Base-by-base conservation (phyloP, 1,140 invertebrate species). In the Lepidurus couesii region DNA sequence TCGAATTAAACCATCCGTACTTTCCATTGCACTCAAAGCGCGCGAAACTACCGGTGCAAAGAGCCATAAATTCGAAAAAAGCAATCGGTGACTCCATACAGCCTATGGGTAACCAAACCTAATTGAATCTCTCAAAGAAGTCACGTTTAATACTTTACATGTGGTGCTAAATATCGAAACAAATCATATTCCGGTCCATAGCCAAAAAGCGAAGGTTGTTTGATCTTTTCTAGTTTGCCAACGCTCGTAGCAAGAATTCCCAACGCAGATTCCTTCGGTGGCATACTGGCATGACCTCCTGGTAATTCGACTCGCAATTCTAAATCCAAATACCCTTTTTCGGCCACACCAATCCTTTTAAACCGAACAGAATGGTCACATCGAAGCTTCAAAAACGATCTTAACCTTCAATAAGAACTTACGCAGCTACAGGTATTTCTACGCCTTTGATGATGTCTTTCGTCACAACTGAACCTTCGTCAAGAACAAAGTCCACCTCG, bases 261-360 rank as follows among this genome's bases (percentile, higher is more conserved):
- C 80, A 89, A 87, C 11, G 86, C 82, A 44, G 86, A 86, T 80
- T 88, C 85, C 9, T 80, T 79, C 0, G 85, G 84, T 24, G 89
- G 88, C 81, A 89, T 86, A 11, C 88, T 89, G 1, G 89, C 88
- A 83, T 90, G 89, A n/a, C 88, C 87, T 73, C 85, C 83, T n/a
- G 80, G 79, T 42, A 83, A 84, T 44, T 85, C 81, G 0, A 87
- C 86, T 44, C 81, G 84, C 42, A 89, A 76, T 80, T 87, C 83
- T 1, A 89, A 24, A 9, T 83, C 84, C 11, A 87, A 76, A 75
- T 83, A 84, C 11, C 89, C 89, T 80, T 90, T 90, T 82, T 89
- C 89, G 44, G 86, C 82, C n/a, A 86, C 85, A 47, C 87, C 86
- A 79, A 89, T 84, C 42, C 87, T 65, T 65, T 21, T 47, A 21